Base-by-base conservation (phyloP, 1,140 invertebrate species). In the Cotesia typhae region DNA sequence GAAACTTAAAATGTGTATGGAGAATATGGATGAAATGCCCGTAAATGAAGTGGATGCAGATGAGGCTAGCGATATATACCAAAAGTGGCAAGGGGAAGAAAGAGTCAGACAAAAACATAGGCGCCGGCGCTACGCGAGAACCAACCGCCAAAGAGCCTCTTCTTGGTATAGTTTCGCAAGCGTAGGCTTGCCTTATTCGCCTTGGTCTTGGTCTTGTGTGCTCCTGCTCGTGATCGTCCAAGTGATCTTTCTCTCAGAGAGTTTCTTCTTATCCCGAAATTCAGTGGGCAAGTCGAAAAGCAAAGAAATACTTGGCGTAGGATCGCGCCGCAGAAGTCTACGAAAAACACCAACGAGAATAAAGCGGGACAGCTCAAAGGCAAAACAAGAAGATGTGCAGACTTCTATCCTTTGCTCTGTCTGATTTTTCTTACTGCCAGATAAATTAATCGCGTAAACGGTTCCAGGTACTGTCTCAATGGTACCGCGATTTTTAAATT, bases 161-260 rank as follows among this genome's bases (percentile, higher is more conserved):
- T 81, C 81, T 72, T 73, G 80, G 80, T 81, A 81, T 81, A 77
- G 78, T 74, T 70, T 74, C 68, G 78, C 76, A 77, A 80, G 76
- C 67, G 71, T 74, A 69, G 67, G 51, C 36, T 64, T 70, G 28
- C 51, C 59, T 37, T 14, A 14, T 12, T 64, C 7, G 37, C 37
- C 10, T 35, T 64, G 14, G 12, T 64, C 12, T 12, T 64, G 6
- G 28, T 28, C 28, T 28, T 28, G 28, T 28, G 28, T 12, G 14
- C 14, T 9, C 4, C 3, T 57, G 53, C 5, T 57, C 53, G 53
- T 17, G 53, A 57, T 57, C n/a, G n/a, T 14, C 53, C 28, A 20
- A 37, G 38, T n/a, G 61, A 20, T 67, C 63, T 64, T 20, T 68
- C 67, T 57, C 70, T 41, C 20, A 65, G 53, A 65, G 53, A 14